Conservation (phyloP, 2,888 invertebrate species). For the Diadegma fenestrale region DNA sequence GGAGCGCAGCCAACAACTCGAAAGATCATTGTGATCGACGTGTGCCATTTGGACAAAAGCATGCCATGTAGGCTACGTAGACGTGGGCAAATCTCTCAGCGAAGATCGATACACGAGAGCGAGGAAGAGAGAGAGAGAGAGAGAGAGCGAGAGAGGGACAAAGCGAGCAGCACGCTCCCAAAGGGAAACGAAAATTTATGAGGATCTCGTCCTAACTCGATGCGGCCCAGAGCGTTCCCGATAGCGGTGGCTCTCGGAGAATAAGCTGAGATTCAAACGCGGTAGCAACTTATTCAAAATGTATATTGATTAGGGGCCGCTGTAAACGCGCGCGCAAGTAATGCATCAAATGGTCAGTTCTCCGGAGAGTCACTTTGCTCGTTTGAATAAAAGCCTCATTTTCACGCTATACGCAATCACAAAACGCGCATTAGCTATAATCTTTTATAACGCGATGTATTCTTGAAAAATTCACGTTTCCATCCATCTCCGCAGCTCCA, state of each 20-base stretch:
- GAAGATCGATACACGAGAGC: neutral
- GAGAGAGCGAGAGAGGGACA: neutral
- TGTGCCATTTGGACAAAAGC: conserved; percentile 36
- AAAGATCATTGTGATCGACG: conserved; percentile 8
- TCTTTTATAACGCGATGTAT: neutral
- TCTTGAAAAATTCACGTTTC: neutral
- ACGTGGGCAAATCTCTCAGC: neutral
- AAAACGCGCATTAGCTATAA: neutral
- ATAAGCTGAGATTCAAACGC: neutral
- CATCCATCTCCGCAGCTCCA: neutral
- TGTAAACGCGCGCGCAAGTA: no score
- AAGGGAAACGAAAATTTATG: conserved; percentile 3
- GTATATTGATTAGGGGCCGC: neutral
- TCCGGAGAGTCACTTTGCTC: neutral
- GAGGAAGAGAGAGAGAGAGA: neutral
- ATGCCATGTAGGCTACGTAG: neutral
- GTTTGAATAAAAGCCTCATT: neutral
- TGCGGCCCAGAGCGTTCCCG: neutral
- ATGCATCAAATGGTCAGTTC: neutral
- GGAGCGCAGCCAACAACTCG: conserved; percentile 33
- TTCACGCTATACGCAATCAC: neutral
- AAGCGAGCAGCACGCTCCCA: neutral
- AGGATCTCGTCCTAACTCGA: neutral
- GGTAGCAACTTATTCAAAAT: neutral
- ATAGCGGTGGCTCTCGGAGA: neutral